A percentile compares a stretch with the other conserved stretches of the same genome.
Conservation (phyloP, 2,888 invertebrate species). For the Scrobipalpa costella region DNA sequence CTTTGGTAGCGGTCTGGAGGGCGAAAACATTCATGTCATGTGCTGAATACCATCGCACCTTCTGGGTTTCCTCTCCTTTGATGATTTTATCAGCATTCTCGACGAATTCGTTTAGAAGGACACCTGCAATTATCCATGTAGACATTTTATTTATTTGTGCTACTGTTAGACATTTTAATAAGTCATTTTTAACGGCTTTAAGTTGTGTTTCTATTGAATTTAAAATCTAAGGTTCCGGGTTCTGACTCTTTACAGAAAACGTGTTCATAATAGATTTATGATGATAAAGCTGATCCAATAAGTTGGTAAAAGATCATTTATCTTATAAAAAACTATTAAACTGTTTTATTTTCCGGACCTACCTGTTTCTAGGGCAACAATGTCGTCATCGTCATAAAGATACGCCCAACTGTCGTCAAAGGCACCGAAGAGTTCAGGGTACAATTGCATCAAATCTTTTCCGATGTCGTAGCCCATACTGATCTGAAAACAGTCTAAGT, state of each 20-base stretch:
- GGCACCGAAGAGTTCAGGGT: background rate
- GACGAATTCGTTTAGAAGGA: conserved; percentile 28
- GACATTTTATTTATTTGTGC: background rate
- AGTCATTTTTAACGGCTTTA: too few species aligned
- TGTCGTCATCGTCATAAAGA: background rate
- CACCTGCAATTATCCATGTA: conserved; percentile 19
- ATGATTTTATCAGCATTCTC: conserved; percentile 2
- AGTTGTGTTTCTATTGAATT: too few species aligned
- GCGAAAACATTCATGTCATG: conserved; percentile 29
- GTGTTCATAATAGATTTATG: too few species aligned
- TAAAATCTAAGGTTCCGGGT: too few species aligned
- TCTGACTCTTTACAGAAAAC: too few species aligned
- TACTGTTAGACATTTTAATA: background rate
- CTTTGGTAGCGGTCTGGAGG: background rate
- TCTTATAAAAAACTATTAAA: too few species aligned
- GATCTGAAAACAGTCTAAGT: conserved; percentile 26
- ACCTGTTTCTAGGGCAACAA: background rate
- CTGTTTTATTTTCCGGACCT: background rate
- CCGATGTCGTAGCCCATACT: conserved; percentile 29
- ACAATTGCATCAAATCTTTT: background rate
- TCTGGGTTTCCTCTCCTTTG: conserved; percentile 6
- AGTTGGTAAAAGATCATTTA: background rate
- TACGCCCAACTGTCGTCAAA: background rate
- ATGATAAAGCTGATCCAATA: background rate
- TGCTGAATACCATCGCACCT: conserved; percentile 28